These are phyloP conservation scores for Hoplostethus atlanticus DNA, from an alignment of 2,797 vertebrate genomes.

Conservation along the genomic window DNA sequence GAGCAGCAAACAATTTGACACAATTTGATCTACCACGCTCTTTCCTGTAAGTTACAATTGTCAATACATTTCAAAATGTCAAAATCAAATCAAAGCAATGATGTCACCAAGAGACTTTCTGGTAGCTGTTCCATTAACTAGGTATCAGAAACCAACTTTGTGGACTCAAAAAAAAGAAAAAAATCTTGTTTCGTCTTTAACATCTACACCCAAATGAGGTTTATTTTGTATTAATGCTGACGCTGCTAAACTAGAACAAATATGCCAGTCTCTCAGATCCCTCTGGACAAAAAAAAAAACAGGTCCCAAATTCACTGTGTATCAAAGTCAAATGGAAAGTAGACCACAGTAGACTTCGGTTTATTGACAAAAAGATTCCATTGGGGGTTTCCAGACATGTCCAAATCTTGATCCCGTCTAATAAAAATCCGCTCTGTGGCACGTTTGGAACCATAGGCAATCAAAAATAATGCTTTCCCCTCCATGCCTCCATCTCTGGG, in stretches of 20 bases:
- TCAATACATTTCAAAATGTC: too few relatives aligned
- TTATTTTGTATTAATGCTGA: background rate
- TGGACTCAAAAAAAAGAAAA: background rate
- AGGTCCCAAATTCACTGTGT: background rate
- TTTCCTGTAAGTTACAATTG: too few relatives aligned
- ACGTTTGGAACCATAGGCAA: slow-evolving; percentile 52
- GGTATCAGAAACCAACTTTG: background rate
- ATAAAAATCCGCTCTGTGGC: slow-evolving; percentile 59
- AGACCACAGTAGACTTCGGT: slow-evolving; percentile 11
- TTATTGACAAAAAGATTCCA: slow-evolving; percentile 9
- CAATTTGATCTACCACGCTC: too few relatives aligned
- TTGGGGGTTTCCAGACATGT: slow-evolving; percentile 36
- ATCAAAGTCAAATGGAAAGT: slow-evolving; percentile 2
- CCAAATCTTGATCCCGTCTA: slow-evolving; percentile 36
- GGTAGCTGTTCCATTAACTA: background rate
- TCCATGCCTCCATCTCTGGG: slow-evolving; percentile 40
- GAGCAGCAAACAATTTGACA: background rate
- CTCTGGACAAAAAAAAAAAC: background rate
- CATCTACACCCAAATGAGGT: background rate
- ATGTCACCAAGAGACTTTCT: background rate
- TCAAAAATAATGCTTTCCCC: slow-evolving; percentile 51
- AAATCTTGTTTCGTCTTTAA: background rate
- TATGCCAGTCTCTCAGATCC: background rate
- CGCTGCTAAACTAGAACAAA: background rate
- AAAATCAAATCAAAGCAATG: background rate